Conservation (phyloP, 2,113 vertebrate species). For the Ptyas mucosa region DNA sequence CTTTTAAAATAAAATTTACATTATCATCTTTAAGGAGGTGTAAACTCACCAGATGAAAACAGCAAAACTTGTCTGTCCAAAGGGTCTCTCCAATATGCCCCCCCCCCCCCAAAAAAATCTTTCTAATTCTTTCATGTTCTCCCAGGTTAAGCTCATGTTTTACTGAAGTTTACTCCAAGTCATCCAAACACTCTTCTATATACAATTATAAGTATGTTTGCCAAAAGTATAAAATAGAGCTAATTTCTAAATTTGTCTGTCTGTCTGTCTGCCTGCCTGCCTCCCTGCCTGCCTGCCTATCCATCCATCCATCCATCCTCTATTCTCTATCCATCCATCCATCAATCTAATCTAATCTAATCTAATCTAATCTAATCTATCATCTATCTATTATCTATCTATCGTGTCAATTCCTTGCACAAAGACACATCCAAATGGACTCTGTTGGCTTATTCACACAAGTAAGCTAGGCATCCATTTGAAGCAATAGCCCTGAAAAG, state of each 20-base stretch:
- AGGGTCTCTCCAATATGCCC: not conserved
- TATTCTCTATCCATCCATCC: too few species aligned
- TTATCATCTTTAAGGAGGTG: not conserved
- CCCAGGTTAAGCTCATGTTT: not conserved
- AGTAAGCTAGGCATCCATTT: not conserved
- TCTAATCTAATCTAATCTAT: too few species aligned
- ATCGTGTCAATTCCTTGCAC: not conserved
- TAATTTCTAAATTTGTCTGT: too few species aligned
- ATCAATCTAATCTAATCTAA: too few species aligned
- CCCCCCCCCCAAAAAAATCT: too few species aligned
- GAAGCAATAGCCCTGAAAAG: not conserved
- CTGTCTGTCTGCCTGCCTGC: too few species aligned
- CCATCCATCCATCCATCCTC: too few species aligned
- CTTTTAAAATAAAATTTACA: not conserved
- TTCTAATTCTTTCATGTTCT: not conserved
- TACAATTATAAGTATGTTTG: not conserved
- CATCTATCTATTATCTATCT: not conserved
- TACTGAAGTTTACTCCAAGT: not conserved
- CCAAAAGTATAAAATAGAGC: not conserved
- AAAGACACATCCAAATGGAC: not conserved
- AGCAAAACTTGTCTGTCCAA: not conserved
- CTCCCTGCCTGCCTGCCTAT: too few species aligned
- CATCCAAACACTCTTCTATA: not conserved
- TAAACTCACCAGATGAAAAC: not conserved
- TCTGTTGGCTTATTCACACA: not conserved